phyloP scores from a whole-genome alignment of 2,113 vertebrate genomes.

The Amphiprion percula region DNA sequence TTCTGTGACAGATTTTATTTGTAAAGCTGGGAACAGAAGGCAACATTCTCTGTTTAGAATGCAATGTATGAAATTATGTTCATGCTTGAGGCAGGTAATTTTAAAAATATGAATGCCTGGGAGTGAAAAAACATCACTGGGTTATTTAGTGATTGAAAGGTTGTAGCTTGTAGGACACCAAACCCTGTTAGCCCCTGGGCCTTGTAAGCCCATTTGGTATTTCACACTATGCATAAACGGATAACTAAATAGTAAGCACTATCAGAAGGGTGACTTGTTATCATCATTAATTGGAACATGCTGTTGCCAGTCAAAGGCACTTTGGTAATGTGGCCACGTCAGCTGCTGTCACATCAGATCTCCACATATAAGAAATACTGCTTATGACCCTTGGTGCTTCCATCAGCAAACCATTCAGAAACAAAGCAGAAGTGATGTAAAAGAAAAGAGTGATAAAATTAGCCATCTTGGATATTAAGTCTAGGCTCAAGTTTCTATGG shows the following conservation, averaged over 20 bases:
- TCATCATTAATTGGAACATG: background rate
- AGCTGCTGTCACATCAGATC: background rate
- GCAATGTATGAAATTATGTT: background rate
- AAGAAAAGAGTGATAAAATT: conserved; percentile 38
- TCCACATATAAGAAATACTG: conserved; percentile 7
- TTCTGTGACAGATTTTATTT: background rate
- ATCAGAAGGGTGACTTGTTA: background rate
- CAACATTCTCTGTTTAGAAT: background rate
- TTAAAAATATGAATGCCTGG: background rate
- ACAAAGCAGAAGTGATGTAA: background rate
- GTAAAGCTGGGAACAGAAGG: background rate
- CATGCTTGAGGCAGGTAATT: background rate
- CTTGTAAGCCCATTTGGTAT: background rate
- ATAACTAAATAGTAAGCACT: background rate
- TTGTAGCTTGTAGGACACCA: background rate
- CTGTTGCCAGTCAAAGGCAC: background rate
- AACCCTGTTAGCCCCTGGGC: no score
- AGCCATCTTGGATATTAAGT: conserved; percentile 23
- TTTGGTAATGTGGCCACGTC: conserved; percentile 9
- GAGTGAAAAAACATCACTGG: background rate
- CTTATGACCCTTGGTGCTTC: background rate
- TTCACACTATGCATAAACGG: background rate
- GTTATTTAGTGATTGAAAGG: background rate
- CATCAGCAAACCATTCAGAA: background rate
- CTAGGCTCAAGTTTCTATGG: conserved; percentile 40